Conservation (phyloP, 2,888 invertebrate genomes). For the Drosophila rubida region DNA sequence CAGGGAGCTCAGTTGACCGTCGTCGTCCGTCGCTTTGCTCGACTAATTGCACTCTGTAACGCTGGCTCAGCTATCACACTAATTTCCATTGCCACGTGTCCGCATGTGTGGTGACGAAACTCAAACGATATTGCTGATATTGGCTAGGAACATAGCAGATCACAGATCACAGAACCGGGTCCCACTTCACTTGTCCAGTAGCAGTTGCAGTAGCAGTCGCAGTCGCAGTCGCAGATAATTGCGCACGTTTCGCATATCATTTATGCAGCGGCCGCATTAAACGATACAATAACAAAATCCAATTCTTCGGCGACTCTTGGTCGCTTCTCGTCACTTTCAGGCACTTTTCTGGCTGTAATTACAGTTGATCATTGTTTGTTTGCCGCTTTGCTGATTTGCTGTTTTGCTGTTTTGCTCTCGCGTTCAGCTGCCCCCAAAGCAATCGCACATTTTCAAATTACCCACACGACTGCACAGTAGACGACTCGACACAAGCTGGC, state of each 20-base stretch:
- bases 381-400: not conserved
- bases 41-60: slow-evolving; percentile 52
- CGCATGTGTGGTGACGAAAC: slow-evolving; percentile 23
- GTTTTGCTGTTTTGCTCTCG: slow-evolving; percentile 18
- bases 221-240: too few species aligned
- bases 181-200: slow-evolving; percentile 7
- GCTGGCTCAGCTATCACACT: slow-evolving; percentile 53
- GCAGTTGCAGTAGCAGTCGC: too few species aligned
- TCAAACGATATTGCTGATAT: slow-evolving; percentile 19
- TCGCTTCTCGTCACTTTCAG: slow-evolving; percentile 35
- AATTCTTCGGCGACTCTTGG: not conserved
- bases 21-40: slow-evolving; percentile 38
- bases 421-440: slow-evolving; percentile 19
- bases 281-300: slow-evolving; percentile 3
- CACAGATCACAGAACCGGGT: slow-evolving; percentile 36
- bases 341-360: slow-evolving; percentile 63
- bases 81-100: slow-evolving; percentile 64
- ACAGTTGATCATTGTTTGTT: slow-evolving; percentile 15
- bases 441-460: slow-evolving; percentile 23
- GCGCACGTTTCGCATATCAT: slow-evolving; percentile 20
- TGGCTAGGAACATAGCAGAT: slow-evolving; percentile 42
- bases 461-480: slow-evolving; percentile 4
- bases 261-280: slow-evolving; percentile 8
- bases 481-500: slow-evolving; percentile 1
- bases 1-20: slow-evolving; percentile 18